These are phyloP conservation scores for Oreochromis niloticus DNA, from an alignment of 2,113 vertebrate genomes.

Conservation along the genomic window DNA sequence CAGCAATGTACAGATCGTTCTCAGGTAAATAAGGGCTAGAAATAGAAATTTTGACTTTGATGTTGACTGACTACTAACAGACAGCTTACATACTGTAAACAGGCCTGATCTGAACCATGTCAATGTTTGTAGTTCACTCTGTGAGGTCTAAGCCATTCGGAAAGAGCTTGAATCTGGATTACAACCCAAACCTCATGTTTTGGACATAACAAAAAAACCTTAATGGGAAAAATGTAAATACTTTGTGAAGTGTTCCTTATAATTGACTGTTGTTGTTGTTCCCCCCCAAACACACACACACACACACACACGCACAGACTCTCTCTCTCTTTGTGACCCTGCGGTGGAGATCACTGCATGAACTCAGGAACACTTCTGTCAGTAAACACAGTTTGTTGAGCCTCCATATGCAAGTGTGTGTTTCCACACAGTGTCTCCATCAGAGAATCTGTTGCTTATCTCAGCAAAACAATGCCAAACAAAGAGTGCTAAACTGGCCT, in stretches of 20 bases:
- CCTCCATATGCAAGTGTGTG: neutral
- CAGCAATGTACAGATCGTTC: neutral
- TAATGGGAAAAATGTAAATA: neutral
- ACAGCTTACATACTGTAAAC: neutral
- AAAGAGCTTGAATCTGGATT: neutral
- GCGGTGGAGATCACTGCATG: neutral
- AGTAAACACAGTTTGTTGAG: neutral
- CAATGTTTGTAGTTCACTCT: neutral
- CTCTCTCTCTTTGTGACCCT: neutral
- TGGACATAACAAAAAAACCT: neutral
- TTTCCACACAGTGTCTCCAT: neutral
- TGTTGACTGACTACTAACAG: neutral
- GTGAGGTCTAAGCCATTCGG: neutral
- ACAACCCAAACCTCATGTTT: neutral
- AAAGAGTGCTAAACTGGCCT: neutral
- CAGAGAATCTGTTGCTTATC: neutral
- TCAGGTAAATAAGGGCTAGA: neutral
- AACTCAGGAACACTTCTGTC: neutral
- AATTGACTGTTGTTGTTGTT: neutral
- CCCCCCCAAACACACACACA: no score
- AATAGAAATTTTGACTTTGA: neutral
- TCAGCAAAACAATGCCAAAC: neutral
- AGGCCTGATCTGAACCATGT: neutral
- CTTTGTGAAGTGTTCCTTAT: neutral
- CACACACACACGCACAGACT: no score